A percentile compares a stretch with the other conserved stretches of the same genome.
These are phyloP conservation scores for Phaedon cochleariae DNA, from an alignment of 2,888 invertebrate genomes.

Conservation along the genomic window DNA sequence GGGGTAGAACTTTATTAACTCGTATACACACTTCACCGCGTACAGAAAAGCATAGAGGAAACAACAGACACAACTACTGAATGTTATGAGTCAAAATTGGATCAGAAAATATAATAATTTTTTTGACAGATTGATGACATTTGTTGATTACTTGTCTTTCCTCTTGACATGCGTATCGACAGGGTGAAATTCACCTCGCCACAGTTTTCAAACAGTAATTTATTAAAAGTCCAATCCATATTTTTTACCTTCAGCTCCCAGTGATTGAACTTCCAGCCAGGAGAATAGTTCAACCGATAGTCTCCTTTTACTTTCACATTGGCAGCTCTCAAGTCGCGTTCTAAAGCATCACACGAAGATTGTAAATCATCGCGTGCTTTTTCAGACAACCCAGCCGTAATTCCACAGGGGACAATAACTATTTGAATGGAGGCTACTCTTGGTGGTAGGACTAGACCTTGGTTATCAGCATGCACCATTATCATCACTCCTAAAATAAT, in stretches of 20 bases:
- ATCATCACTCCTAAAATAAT: conserved; percentile 78
- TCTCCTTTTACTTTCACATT: conserved; percentile 86
- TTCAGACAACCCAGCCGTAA: conserved; percentile 82
- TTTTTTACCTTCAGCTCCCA: conserved; percentile 87
- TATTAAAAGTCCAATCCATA: too few relatives aligned
- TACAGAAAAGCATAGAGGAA: too few relatives aligned
- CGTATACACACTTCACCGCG: too few relatives aligned
- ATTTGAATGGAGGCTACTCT: conserved; percentile 87
- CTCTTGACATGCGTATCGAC: too few relatives aligned
- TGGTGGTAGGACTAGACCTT: conserved; percentile 95
- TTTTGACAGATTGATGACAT: too few relatives aligned
- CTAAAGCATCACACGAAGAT: conserved; percentile 75
- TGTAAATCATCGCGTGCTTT: conserved; percentile 75
- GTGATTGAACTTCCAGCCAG: conserved; percentile 99
- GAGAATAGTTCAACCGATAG: conserved; percentile 93
- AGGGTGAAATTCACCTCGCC: too few relatives aligned
- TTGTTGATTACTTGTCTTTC: too few relatives aligned
- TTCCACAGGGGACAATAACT: conserved; percentile 95
- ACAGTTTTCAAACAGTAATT: too few relatives aligned
- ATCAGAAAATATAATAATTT: too few relatives aligned
- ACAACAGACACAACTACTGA: too few relatives aligned
- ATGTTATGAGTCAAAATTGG: too few relatives aligned
- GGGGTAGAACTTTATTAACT: too few relatives aligned
- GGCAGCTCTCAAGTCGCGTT: conserved; percentile 67
- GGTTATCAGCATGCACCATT: conserved; percentile 95